phyloP scores from a whole-genome alignment of 1,140 invertebrate species.

The Philopotamus ludificatus region DNA sequence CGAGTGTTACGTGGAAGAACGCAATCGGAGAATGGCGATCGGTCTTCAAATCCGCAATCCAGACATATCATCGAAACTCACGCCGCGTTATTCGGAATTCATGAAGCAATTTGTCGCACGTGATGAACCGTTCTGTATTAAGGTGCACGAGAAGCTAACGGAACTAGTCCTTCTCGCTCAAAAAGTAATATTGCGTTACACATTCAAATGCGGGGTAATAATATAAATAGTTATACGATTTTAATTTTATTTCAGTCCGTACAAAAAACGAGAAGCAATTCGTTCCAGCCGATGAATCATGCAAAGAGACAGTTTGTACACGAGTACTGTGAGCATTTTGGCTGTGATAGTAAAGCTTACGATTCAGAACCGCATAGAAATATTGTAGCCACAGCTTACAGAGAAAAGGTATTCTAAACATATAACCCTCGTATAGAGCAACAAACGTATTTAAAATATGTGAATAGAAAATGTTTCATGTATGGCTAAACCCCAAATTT shows the following conservation, averaged over 20 bases:
- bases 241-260: constrained; percentile 63
- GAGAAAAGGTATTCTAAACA: constrained; percentile 63
- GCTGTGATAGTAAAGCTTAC: constrained; percentile 88
- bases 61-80: constrained; percentile 75
- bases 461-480: no score
- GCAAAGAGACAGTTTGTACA: constrained; percentile 89
- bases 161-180: constrained; percentile 87
- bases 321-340: constrained; percentile 92
- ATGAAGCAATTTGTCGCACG: constrained; percentile 83
- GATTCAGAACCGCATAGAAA: constrained; percentile 94
- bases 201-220: neutral
- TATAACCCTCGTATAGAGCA: neutral
- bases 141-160: constrained; percentile 80
- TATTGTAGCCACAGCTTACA: constrained; percentile 87
- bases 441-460: neutral
- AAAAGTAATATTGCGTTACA: constrained; percentile 58
- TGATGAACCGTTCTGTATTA: constrained; percentile 77
- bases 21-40: constrained; percentile 83
- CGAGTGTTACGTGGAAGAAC: constrained; percentile 82
- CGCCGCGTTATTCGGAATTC: constrained; percentile 83
- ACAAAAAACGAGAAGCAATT: constrained; percentile 80
- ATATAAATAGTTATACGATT: constrained; percentile 22
- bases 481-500: no score
- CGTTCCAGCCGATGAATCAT: constrained; percentile 90
- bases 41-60: constrained; percentile 90